A percentile compares a stretch with the other conserved stretches of the same genome.
phyloP scores from a whole-genome alignment of 30 jellyfish, hydroid and myxozoan species.

The Aurelia aurita region DNA sequence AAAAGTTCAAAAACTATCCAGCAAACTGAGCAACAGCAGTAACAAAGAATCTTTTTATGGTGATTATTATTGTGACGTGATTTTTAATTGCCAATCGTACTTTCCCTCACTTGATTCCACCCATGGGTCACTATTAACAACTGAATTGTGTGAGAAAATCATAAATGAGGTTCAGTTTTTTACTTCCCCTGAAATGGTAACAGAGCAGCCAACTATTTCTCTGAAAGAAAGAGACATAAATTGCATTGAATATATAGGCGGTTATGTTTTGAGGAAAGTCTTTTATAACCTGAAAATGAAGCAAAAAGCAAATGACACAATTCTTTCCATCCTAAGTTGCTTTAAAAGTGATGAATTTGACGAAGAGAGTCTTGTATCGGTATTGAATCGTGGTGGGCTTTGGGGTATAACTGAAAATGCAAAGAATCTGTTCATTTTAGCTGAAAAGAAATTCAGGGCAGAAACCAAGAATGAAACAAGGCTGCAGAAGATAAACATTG shows the following conservation, averaged over 20 bases:
- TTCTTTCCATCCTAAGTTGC: constrained; percentile 31
- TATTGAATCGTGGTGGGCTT: constrained; percentile 43
- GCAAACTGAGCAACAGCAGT: constrained; percentile 43
- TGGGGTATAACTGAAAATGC: constrained; percentile 11
- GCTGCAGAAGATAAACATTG: constrained; percentile 33
- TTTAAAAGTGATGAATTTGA: constrained; percentile 26
- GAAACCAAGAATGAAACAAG: constrained; percentile 42
- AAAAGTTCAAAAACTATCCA: constrained; percentile 24
- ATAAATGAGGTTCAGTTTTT: constrained; percentile 37
- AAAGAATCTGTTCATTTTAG: constrained; percentile 43
- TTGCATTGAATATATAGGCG: constrained; percentile 37
- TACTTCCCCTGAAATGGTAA: constrained; percentile 13
- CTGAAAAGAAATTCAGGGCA: constrained; percentile 45
- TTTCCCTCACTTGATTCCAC: constrained; percentile 30
- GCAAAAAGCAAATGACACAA: constrained; percentile 33
- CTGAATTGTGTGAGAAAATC: constrained; percentile 36
- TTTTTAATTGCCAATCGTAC: constrained; percentile 34
- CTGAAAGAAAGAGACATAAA: constrained; percentile 19
- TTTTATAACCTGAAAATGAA: constrained; percentile 23
- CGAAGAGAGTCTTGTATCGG: constrained; percentile 33
- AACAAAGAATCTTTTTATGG: constrained; percentile 28
- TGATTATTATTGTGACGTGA: constrained; percentile 20
- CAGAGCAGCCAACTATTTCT: constrained; percentile 30
- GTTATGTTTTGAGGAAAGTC: constrained; percentile 49
- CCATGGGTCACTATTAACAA: constrained; percentile 37